Evolutionary conservation across 1,140 invertebrate genomes (phyloP), one percentile per base, ranked within the genome.

Genomic region (Drosophila funebris): DNA sequence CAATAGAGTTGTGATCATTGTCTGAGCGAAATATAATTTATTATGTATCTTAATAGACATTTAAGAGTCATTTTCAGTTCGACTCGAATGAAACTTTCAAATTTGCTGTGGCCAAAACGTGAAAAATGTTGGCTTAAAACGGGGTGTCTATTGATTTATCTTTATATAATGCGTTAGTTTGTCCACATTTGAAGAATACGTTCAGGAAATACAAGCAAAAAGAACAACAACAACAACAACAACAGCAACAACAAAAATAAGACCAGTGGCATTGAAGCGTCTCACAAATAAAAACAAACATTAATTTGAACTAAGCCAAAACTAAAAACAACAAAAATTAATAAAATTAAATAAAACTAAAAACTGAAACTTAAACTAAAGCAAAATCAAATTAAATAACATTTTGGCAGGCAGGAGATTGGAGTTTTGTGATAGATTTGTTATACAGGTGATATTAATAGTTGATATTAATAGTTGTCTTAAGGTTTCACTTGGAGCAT

Each of bases 221-320:
- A 20, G 36, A 27, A 61, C 41, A 43, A 39, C 29, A 36, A 44
- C n/a, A 70, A 22, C 11, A 62, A 44, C 29, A 20, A 44, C 1
- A 48, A 52, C 63, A 67, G 57, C 36, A 44, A 43, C 48, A 27
- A n/a, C n/a, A n/a, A n/a, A 43, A 57, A 44, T 76, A 84, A 83
- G 83, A 85, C 72, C 80, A 46, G 80, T 84, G 80, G 80, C 80
- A 84, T 84, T 84, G 80, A 85, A 14, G 63, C 31, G 74, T 68
- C 73, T 67, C 53, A 75, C 66, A 85, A 75, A 78, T 74, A 87
- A 72, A 75, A 75, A 43, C 67, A 75, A 27, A 58, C 66, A 82
- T 78, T 77, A 81, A 87, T 82, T 50, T 68, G 8, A 72, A 72
- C 66, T 62, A 70, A 78, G 18, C 61, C 37, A 39, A 63, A 63